Conservation (phyloP, 2,888 invertebrate species). For the Harpalus rufipes region DNA sequence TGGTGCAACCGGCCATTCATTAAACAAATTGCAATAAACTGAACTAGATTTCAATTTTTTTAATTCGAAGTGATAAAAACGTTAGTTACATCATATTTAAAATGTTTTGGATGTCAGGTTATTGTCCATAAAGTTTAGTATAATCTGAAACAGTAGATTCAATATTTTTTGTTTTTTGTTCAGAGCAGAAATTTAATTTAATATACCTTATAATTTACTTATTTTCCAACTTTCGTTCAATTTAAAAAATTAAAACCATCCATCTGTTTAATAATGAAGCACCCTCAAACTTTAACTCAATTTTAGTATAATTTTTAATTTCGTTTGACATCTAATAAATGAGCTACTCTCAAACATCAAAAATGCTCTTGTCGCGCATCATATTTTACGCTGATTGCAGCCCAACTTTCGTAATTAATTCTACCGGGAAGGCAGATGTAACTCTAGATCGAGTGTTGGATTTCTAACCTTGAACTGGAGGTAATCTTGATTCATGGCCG, state of each 20-base stretch:
- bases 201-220: too few species aligned
- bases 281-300: not conserved
- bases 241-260: not conserved
- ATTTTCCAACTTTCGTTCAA: not conserved
- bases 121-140: too few species aligned
- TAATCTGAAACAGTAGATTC: too few species aligned
- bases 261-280: not conserved
- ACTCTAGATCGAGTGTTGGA: constrained; percentile 38
- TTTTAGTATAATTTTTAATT: not conserved
- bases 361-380: constrained; percentile 20
- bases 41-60: too few species aligned
- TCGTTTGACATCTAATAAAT: constrained; percentile 28
- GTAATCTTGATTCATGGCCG: constrained; percentile 31
- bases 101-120: too few species aligned
- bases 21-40: too few species aligned
- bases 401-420: constrained; percentile 49
- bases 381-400: constrained; percentile 35
- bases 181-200: too few species aligned
- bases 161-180: too few species aligned
- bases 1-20: too few species aligned
- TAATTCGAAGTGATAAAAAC: too few species aligned
- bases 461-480: constrained; percentile 43
- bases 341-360: constrained; percentile 28
- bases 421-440: constrained; percentile 38
- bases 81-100: too few species aligned